These are phyloP conservation scores for Orchestes rusci DNA, from an alignment of 2,888 invertebrate species.

Conservation along the genomic window DNA sequence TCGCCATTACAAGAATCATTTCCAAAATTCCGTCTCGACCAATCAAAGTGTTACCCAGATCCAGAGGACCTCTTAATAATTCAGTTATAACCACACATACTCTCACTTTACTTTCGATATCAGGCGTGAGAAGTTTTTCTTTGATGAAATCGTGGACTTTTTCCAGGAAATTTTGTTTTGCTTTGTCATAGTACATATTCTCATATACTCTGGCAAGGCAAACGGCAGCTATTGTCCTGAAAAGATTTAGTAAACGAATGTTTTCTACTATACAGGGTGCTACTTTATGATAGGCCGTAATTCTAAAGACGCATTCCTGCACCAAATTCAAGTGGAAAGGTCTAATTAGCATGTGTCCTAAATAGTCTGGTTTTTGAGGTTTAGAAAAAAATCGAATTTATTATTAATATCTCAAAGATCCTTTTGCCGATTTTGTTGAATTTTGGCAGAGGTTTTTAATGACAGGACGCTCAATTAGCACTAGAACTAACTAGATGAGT, in stretches of 20 bases:
- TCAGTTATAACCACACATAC: slow-evolving; percentile 84
- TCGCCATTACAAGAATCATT: slow-evolving; percentile 96
- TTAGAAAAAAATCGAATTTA: no score
- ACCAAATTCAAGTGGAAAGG: no score
- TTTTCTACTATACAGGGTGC: background rate
- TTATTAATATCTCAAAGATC: no score
- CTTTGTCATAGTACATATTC: slow-evolving; percentile 90
- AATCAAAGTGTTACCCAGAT: slow-evolving; percentile 83
- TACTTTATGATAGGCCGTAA: no score
- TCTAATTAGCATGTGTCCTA: no score
- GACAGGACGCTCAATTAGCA: no score
- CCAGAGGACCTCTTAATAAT: slow-evolving; percentile 82
- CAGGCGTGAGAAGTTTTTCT: slow-evolving; percentile 75
- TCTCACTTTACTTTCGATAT: slow-evolving; percentile 78
- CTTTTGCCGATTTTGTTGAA: no score
- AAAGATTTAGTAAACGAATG: slow-evolving; percentile 2
- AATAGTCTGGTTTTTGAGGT: no score
- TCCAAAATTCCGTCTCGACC: slow-evolving; percentile 59
- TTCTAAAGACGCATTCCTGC: no score
- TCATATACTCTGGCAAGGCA: slow-evolving; percentile 88
- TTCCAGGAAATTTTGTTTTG: slow-evolving; percentile 62
- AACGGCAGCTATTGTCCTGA: slow-evolving; percentile 80
- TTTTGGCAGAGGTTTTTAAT: no score
- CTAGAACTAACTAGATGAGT: no score
- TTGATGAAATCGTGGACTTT: slow-evolving; percentile 82